These are phyloP conservation scores for Taenaris catops DNA, from an alignment of 2,888 invertebrate genomes.

Conservation along the genomic window DNA sequence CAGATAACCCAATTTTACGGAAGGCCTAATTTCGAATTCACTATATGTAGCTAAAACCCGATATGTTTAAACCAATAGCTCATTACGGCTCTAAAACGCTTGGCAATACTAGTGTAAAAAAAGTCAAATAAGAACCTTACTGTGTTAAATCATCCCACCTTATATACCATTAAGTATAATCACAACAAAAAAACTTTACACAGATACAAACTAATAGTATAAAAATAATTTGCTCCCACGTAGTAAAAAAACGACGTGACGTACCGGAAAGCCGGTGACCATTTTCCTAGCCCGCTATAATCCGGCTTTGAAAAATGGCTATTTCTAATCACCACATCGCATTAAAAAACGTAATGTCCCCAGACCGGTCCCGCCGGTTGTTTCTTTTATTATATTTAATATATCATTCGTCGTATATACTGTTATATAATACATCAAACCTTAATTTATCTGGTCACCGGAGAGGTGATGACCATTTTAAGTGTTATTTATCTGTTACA, in stretches of 20 bases:
- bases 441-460: conserved; percentile 64
- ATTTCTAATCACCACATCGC: conserved; percentile 57
- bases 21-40: no score
- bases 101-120: no score
- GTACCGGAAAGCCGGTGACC: conserved; percentile 38
- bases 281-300: conserved; percentile 36
- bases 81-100: no score
- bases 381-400: conserved; percentile 52
- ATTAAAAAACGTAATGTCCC: conserved; percentile 56
- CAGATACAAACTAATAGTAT: conserved; percentile 20
- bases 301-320: conserved; percentile 53
- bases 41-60: no score
- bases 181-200: conserved; percentile 27
- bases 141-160: conserved; percentile 42
- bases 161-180: conserved; percentile 40
- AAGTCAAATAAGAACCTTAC: no score
- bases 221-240: conserved; percentile 53
- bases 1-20: no score
- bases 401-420: conserved; percentile 58
- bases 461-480: conserved; percentile 51
- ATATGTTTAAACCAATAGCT: no score
- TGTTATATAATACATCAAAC: conserved; percentile 63
- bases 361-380: conserved; percentile 42
- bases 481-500: conserved; percentile 40
- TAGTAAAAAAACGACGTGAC: conserved; percentile 37